Conservation (phyloP, 2,113 vertebrate species). For the Coregonus clupeaformis region DNA sequence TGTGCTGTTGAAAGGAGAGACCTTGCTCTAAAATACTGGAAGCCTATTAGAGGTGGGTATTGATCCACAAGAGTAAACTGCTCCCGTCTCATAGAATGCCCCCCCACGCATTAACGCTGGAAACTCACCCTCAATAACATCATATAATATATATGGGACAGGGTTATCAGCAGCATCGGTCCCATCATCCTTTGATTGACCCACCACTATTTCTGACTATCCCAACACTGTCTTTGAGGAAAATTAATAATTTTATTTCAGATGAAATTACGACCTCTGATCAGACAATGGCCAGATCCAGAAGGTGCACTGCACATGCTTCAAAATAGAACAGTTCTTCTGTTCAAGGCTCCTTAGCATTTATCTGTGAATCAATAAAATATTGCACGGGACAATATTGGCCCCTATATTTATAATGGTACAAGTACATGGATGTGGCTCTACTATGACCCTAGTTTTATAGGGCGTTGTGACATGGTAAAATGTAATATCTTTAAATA, state of each 20-base stretch:
- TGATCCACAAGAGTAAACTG: constrained; percentile 15
- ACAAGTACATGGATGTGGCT: constrained; percentile 17
- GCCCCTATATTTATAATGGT: constrained; percentile 38
- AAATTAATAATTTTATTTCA: too few relatives aligned
- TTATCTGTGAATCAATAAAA: constrained; percentile 52
- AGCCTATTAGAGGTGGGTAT: constrained; percentile 1
- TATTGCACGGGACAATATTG: constrained; percentile 44
- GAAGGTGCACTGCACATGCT: constrained; percentile 14
- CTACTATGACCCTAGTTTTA: constrained; percentile 65
- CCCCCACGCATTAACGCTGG: constrained; percentile 39
- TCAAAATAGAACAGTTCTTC: constrained; percentile 12
- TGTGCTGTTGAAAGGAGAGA: constrained; percentile 6
- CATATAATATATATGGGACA: constrained; percentile 13
- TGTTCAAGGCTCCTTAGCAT: constrained; percentile 31
- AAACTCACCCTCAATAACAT: constrained; percentile 26
- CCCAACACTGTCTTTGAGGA: background rate
- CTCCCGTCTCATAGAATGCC: constrained; percentile 39
- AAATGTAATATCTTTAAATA: constrained; percentile 12
- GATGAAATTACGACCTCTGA: background rate
- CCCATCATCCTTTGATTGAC: background rate
- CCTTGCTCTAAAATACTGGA: background rate
- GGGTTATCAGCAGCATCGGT: background rate
- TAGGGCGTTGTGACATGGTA: constrained; percentile 49
- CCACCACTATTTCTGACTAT: background rate
- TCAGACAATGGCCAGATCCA: background rate